A percentile compares a stretch with the other conserved stretches of the same genome.
Evolutionary conservation across 2,797 vertebrate species (phyloP).

Genomic region (Merluccius polli): DNA sequence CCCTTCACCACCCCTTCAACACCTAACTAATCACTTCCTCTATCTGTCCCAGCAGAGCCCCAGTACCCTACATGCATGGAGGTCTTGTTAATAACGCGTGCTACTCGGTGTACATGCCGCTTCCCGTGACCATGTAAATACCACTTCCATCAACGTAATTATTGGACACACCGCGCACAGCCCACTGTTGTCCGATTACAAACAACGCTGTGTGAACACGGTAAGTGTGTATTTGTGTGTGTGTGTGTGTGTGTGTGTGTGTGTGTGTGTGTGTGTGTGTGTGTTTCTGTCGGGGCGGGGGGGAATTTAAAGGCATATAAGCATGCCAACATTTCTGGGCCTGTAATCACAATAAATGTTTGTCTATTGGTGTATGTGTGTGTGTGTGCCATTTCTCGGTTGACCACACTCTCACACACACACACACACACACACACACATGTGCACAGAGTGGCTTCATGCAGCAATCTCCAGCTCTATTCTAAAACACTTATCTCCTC

Average conservation of each 20-base stretch:
- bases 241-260: background rate
- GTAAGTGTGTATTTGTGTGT: background rate
- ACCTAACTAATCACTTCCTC: slow-evolving; percentile 27
- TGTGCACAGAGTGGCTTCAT: slow-evolving; percentile 30
- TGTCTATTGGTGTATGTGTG: background rate
- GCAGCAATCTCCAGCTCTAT: background rate
- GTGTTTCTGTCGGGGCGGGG: background rate
- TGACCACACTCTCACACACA: slow-evolving; percentile 37
- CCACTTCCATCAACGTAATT: slow-evolving; percentile 11
- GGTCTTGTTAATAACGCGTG: background rate
- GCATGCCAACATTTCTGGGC: background rate
- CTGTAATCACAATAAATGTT: background rate
- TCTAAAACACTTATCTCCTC: slow-evolving; percentile 6
- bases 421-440: slow-evolving; percentile 42
- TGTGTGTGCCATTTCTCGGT: background rate
- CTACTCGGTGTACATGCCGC: background rate
- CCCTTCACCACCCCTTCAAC: slow-evolving; percentile 12
- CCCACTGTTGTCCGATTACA: slow-evolving; percentile 16
- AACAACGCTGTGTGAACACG: background rate
- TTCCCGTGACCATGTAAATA: slow-evolving; percentile 4
- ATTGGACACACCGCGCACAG: slow-evolving; percentile 8
- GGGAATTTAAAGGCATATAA: background rate
- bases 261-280: background rate
- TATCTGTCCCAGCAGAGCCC: slow-evolving; percentile 16
- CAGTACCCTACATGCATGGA: background rate